Percentiles rank a stretch among this genome's conserved stretches.
Conservation (phyloP, 2,797 vertebrate genomes). For the Prunella strophiata region DNA sequence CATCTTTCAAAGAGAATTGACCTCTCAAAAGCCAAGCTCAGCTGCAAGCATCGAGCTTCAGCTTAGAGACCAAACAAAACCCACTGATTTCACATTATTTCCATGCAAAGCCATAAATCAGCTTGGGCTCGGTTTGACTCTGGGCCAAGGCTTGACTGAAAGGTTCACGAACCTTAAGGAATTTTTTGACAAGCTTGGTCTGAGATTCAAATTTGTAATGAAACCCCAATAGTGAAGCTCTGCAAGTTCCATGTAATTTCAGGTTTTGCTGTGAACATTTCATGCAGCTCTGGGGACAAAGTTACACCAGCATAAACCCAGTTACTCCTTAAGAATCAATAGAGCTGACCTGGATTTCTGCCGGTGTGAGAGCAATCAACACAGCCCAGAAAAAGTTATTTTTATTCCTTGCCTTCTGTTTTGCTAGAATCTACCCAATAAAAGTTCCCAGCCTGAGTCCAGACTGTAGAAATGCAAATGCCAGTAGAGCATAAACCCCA, state of each 20-base stretch:
- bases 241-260: conserved; percentile 51
- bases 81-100: conserved; percentile 60
- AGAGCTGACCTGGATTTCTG: conserved; percentile 45
- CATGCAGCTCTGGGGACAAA: conserved; percentile 46
- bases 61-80: conserved; percentile 61
- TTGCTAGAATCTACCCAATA: conserved; percentile 54
- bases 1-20: conserved; percentile 37
- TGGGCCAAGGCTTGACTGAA: conserved; percentile 67
- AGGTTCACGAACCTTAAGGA: conserved; percentile 72
- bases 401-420: conserved; percentile 70
- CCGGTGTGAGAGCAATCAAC: conserved; percentile 28
- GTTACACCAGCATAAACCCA: conserved; percentile 40
- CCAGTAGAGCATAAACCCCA: conserved; percentile 41
- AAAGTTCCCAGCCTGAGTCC: conserved; percentile 31
- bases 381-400: conserved; percentile 57
- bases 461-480: conserved; percentile 41
- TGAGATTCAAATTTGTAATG: conserved; percentile 59
- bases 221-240: conserved; percentile 49
- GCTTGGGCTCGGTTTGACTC: conserved; percentile 47
- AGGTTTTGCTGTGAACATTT: conserved; percentile 54
- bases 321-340: conserved; percentile 47
- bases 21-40: conserved; percentile 43
- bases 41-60: background rate
- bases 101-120: conserved; percentile 70
- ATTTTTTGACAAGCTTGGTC: conserved; percentile 65